phyloP scores from a whole-genome alignment of 2,113 vertebrate genomes.

The Boleophthalmus pectinirostris region DNA sequence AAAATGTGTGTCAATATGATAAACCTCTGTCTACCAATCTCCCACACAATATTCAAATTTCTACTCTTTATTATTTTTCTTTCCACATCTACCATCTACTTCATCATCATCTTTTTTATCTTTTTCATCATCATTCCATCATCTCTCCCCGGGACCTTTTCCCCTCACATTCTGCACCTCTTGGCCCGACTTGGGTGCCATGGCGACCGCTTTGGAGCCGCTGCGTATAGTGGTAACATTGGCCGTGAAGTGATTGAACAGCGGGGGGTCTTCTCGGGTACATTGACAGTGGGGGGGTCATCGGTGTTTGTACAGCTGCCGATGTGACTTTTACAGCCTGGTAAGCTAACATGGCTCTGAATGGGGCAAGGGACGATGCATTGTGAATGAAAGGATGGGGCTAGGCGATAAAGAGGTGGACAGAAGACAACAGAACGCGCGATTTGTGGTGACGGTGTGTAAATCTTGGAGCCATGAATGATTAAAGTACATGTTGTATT shows the following conservation, averaged over 20 bases:
- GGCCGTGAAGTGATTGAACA: conserved; percentile 2
- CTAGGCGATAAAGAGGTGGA: conserved; percentile 27
- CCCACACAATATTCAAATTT: too few relatives aligned
- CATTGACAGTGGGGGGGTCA: conserved; percentile 41
- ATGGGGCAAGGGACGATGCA: conserved; percentile 42
- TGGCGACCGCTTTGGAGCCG: neutral
- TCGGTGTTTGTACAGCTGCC: conserved; percentile 77
- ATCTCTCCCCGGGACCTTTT: neutral
- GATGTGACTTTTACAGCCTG: conserved; percentile 70
- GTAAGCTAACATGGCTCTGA: conserved; percentile 66
- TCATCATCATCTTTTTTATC: neutral
- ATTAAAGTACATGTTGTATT: too few relatives aligned
- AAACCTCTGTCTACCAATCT: too few relatives aligned
- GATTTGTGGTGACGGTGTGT: neutral
- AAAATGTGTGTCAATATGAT: too few relatives aligned
- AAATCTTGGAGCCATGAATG: neutral
- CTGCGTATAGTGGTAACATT: neutral
- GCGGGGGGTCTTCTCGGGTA: neutral
- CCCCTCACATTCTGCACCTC: neutral
- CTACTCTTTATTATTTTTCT: too few relatives aligned
- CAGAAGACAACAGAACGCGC: neutral
- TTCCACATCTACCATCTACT: too few relatives aligned
- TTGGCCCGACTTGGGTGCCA: neutral
- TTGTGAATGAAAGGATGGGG: conserved; percentile 22
- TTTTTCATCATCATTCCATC: neutral